Base-by-base conservation (phyloP, 2,113 vertebrate species). In the Pseudopodoces humilis region DNA sequence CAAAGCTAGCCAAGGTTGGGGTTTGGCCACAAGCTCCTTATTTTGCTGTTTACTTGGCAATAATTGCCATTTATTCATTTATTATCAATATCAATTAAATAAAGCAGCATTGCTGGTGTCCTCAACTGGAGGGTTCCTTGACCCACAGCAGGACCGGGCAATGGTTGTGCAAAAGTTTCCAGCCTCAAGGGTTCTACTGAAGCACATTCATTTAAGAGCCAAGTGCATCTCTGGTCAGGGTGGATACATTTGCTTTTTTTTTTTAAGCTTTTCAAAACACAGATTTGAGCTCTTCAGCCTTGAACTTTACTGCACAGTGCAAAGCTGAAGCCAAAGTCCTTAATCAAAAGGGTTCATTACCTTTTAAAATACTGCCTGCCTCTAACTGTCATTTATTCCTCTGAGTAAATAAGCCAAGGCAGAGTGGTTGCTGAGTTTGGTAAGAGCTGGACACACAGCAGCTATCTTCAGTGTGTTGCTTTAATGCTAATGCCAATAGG, bases 281-380 rank as follows among this genome's bases (percentile, higher is more conserved):
- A 0, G 9, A 35, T 50, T 83, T 77, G 55, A 53, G 21, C 19
- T 35, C 49, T 46, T 86, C 53, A 43, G 12, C 43, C 43, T 74
- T 4, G 0, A 44, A 19, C 0, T 0, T 41, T 64, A 60, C 25
- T 14, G 27, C 7, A 22, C 14, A 50, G 16, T 0, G 3, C 53
- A 80, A 85, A 83, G 39, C 62, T 3, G 1, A 49, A 82, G 52
- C 35, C 27, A 10, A 68, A 86, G 23, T 39, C 63, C 74, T 76
- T 65, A 44, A 46, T 39, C 37, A 24, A 72, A 90, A 83, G 14
- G 20, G 28, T 44, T 55, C 10, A 13, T 3, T 59, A 10, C 7
- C 44, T 71, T 71, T 68, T 58, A 7, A 35, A 50, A 58, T 53
- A 28, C 21, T 67, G 9, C 41, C 31, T 44, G 44, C 17, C 6